These are phyloP conservation scores for Diaperis boleti DNA, from an alignment of 2,888 invertebrate genomes.

Conservation along the genomic window DNA sequence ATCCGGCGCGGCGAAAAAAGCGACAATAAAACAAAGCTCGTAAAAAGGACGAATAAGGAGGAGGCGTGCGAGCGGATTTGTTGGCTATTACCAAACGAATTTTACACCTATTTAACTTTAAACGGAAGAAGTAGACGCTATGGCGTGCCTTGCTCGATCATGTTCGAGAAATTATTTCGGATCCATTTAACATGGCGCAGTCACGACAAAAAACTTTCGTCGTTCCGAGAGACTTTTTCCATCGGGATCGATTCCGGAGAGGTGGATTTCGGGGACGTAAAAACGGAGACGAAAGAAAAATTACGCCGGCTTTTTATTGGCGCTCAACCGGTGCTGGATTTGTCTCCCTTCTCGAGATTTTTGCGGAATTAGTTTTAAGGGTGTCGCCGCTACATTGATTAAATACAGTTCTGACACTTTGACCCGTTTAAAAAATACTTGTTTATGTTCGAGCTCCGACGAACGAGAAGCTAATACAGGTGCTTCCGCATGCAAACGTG, in stretches of 20 bases:
- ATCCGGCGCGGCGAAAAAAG: slow-evolving; percentile 44
- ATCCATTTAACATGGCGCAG: slow-evolving; percentile 65
- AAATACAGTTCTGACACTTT: no score
- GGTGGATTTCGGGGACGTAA: slow-evolving; percentile 14
- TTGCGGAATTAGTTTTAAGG: no score
- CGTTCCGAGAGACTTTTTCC: slow-evolving; percentile 34
- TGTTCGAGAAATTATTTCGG: slow-evolving; percentile 65
- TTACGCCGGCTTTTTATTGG: slow-evolving; percentile 3
- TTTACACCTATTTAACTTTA: slow-evolving; percentile 67
- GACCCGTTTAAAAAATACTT: no score
- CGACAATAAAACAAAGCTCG: slow-evolving; percentile 48
- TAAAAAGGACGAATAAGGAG: slow-evolving; percentile 29
- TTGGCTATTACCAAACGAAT: slow-evolving; percentile 65
- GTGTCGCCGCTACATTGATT: no score
- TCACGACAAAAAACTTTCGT: slow-evolving; percentile 59
- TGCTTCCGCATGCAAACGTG: no score
- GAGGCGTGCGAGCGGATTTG: slow-evolving; percentile 56
- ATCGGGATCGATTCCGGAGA: slow-evolving; percentile 27
- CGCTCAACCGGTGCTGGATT: neutral
- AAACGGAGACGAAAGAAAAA: slow-evolving; percentile 22
- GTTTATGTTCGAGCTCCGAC: no score
- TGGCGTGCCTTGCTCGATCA: slow-evolving; percentile 63
- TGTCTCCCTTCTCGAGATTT: neutral
- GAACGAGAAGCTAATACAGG: no score
- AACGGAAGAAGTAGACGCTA: slow-evolving; percentile 54